Percentiles rank a stretch among this genome's conserved stretches.
Conservation (phyloP, 1,140 invertebrate genomes). For the Spodoptera litura region DNA sequence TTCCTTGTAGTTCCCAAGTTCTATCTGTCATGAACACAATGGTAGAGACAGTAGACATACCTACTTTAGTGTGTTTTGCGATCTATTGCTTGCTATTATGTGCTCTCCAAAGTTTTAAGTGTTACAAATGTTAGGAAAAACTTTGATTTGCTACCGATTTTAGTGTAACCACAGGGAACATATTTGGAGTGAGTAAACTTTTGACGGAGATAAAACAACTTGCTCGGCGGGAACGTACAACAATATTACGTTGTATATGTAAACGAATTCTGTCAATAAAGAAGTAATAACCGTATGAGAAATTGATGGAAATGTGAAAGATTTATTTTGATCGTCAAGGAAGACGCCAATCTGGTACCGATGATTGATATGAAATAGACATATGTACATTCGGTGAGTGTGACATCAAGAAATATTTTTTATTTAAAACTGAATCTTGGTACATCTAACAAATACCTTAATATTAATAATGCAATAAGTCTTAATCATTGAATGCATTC, state of each 20-base stretch:
- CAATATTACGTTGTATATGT: background rate
- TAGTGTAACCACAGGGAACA: slow-evolving; percentile 4
- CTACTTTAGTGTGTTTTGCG: slow-evolving; percentile 42
- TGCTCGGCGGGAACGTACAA: background rate
- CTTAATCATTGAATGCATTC: background rate
- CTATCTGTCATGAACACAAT: slow-evolving; percentile 63
- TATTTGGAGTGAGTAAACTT: background rate
- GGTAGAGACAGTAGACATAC: slow-evolving; percentile 51
- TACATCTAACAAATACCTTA: no score
- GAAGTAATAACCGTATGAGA: background rate
- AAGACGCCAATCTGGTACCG: background rate
- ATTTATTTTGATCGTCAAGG: slow-evolving; percentile 6
- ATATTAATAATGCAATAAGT: no score
- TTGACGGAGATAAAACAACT: background rate
- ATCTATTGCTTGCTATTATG: slow-evolving; percentile 52
- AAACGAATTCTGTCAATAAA: slow-evolving; percentile 1
- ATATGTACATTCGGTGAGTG: background rate
- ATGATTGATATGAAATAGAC: slow-evolving; percentile 9
- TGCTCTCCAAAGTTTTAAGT: slow-evolving; percentile 47
- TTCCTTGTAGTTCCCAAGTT: slow-evolving; percentile 62
- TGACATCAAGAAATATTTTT: no score
- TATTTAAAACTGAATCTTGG: no score
- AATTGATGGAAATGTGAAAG: slow-evolving; percentile 1
- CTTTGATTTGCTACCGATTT: slow-evolving; percentile 34
- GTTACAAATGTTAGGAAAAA: slow-evolving; percentile 48